phyloP scores from a whole-genome alignment of 2,888 invertebrate genomes.

The Petrophora chlorosata region DNA sequence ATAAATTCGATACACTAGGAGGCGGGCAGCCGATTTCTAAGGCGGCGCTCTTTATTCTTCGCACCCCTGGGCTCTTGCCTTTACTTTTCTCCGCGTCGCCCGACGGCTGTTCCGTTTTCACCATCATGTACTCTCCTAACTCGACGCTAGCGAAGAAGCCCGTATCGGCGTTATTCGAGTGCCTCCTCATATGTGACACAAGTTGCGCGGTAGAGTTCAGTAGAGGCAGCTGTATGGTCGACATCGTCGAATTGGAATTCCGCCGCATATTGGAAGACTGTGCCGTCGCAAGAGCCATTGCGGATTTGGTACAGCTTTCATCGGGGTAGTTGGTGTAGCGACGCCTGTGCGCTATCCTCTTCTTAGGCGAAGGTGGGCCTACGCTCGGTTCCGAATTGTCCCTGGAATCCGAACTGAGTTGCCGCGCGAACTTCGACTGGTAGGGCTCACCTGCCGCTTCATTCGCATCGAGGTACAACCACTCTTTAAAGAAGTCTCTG shows the following conservation, averaged over 20 bases:
- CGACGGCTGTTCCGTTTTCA: conserved; percentile 76
- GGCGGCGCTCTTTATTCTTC: conserved; percentile 88
- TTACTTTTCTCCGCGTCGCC: conserved; percentile 72
- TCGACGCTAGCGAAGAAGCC: conserved; percentile 83
- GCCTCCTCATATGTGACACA: conserved; percentile 81
- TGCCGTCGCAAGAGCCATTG: conserved; percentile 74
- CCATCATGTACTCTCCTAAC: conserved; percentile 81
- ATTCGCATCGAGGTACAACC: conserved; percentile 71
- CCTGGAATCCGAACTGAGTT: conserved; percentile 80
- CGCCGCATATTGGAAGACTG: conserved; percentile 82
- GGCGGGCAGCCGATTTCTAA: conserved; percentile 88
- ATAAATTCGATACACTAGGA: conserved; percentile 87
- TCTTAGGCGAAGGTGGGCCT: conserved; percentile 76
- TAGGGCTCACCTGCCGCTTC: conserved; percentile 76
- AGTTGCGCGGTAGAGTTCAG: conserved; percentile 77
- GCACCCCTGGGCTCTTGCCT: conserved; percentile 85
- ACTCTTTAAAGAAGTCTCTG: conserved; percentile 76
- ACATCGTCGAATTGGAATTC: conserved; percentile 86
- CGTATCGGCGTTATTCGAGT: conserved; percentile 85
- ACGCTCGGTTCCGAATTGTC: conserved; percentile 80
- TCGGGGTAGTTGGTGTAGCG: conserved; percentile 74
- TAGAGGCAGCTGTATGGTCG: conserved; percentile 83
- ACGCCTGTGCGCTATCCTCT: conserved; percentile 66
- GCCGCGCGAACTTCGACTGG: conserved; percentile 80
- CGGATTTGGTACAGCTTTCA: conserved; percentile 78